A percentile compares a stretch with the other conserved stretches of the same genome.
Evolutionary conservation across 2,797 vertebrate species (phyloP).

Genomic region (Etheostoma perlongum): DNA sequence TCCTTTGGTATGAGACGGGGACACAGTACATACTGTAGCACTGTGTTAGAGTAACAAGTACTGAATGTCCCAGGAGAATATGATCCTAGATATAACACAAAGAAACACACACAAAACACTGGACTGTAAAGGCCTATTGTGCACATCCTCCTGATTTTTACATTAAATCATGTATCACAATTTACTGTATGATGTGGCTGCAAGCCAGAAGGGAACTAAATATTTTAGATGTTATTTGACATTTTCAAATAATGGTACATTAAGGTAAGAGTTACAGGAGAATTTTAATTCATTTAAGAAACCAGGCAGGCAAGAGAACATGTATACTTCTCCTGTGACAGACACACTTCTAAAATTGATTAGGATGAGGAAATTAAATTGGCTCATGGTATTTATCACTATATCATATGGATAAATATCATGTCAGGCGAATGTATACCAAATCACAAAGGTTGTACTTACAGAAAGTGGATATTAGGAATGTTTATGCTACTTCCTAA

Average conservation of each 20-base stretch:
- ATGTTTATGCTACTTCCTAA: not conserved
- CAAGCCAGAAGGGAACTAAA: not conserved
- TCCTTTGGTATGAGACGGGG: not conserved
- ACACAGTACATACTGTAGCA: not conserved
- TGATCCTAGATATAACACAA: not conserved
- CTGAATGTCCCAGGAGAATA: not conserved
- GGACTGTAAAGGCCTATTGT: not conserved
- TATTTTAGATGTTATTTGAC: too few relatives aligned
- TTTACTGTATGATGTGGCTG: not conserved
- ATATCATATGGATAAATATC: not conserved
- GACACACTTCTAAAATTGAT: not conserved
- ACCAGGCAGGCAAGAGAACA: too few relatives aligned
- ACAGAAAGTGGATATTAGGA: not conserved
- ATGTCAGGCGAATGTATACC: not conserved
- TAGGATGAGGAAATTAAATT: not conserved
- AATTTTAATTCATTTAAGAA: too few relatives aligned
- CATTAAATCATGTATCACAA: not conserved
- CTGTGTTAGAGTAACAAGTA: not conserved
- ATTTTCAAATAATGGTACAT: too few relatives aligned
- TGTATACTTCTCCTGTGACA: not conserved
- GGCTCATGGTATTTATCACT: too few relatives aligned
- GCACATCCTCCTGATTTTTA: not conserved
- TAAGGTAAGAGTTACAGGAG: not conserved
- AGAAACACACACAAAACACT: not conserved
- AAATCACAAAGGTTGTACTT: not conserved